phyloP scores from a whole-genome alignment of 64 coral and sea anemone species.

The Platygyra sinensis region DNA sequence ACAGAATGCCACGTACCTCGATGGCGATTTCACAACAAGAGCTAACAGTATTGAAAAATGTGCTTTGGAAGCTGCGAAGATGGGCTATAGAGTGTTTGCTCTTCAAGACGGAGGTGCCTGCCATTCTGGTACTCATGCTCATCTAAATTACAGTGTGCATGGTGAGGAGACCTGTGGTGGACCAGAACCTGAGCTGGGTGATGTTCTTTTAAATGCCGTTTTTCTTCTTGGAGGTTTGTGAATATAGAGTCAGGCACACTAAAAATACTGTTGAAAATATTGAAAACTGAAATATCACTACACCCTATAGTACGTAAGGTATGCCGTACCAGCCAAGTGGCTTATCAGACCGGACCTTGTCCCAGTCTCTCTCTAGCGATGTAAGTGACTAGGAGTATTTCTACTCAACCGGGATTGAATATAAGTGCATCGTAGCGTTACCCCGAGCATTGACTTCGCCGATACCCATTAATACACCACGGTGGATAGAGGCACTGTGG shows the following conservation, averaged over 20 bases:
- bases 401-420: no score
- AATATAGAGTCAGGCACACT: no score
- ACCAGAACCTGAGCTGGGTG: neutral
- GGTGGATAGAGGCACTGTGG: no score
- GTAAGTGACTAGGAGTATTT: no score
- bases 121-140: neutral
- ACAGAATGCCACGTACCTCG: constrained; percentile 7
- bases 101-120: neutral
- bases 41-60: neutral
- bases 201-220: neutral
- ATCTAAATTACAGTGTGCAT: neutral
- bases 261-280: neutral
- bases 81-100: neutral
- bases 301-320: no score
- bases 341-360: no score
- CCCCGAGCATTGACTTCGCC: no score
- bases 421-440: no score
- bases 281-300: no score
- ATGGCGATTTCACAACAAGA: neutral
- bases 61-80: constrained; percentile 7
- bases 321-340: no score
- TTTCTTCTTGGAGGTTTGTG: constrained; percentile 17
- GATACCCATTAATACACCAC: no score
- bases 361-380: no score
- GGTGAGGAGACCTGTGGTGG: neutral